These are phyloP conservation scores for Electrona antarctica DNA, from an alignment of 2,113 vertebrate species.

Conservation along the genomic window DNA sequence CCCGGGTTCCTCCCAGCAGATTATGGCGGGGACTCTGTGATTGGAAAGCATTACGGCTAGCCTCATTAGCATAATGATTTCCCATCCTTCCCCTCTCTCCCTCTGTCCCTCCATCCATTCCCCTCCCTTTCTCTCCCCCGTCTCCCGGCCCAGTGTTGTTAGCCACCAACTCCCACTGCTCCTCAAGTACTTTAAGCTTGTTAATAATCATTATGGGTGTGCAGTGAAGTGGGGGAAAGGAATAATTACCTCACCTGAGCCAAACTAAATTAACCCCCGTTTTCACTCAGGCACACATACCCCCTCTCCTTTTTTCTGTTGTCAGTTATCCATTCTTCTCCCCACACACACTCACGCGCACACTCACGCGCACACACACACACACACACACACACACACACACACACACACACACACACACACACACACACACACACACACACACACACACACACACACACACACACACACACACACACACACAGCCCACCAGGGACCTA, in stretches of 20 bases:
- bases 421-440: slow-evolving; percentile 52
- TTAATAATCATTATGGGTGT: slow-evolving; percentile 99
- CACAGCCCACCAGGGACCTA: slow-evolving; percentile 77
- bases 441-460: slow-evolving; percentile 54
- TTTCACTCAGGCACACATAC: slow-evolving; percentile 18
- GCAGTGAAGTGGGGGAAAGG: slow-evolving; percentile 93
- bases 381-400: too few relatives aligned
- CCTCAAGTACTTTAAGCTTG: slow-evolving; percentile 92
- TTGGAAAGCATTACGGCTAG: slow-evolving; percentile 85
- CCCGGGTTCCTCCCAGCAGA: slow-evolving; percentile 83
- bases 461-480: slow-evolving; percentile 26
- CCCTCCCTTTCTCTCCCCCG: slow-evolving; percentile 16
- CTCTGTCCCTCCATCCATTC: slow-evolving; percentile 62
- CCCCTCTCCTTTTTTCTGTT: slow-evolving; percentile 61
- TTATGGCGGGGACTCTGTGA: slow-evolving; percentile 86
- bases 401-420: not conserved
- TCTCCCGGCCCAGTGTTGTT: slow-evolving; percentile 78
- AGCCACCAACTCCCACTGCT: slow-evolving; percentile 93
- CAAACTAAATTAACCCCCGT: slow-evolving; percentile 91
- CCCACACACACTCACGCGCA: slow-evolving; percentile 55
- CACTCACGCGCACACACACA: slow-evolving; percentile 63
- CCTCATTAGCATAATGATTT: slow-evolving; percentile 96
- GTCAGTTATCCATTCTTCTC: slow-evolving; percentile 71
- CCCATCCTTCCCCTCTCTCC: slow-evolving; percentile 77
- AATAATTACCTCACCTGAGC: slow-evolving; percentile 99